These are phyloP conservation scores for Microhierax caerulescens DNA, from an alignment of 2,797 vertebrate species.

Conservation along the genomic window DNA sequence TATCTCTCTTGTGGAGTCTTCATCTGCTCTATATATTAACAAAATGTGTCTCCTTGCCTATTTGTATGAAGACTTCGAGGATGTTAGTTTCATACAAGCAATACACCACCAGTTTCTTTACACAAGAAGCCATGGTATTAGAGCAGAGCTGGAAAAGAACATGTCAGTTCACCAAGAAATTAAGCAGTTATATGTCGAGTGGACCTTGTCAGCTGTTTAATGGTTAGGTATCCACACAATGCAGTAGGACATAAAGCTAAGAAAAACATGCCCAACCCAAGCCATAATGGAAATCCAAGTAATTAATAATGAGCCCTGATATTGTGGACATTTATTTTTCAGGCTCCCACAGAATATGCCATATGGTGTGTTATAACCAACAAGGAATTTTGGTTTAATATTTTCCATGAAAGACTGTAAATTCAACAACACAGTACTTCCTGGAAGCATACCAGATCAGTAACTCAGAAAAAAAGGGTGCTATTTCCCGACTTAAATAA, in stretches of 20 bases:
- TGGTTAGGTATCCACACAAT: not conserved
- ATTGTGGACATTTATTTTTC: not conserved
- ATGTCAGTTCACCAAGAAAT: not conserved
- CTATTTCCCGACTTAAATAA: not conserved
- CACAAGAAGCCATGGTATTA: not conserved
- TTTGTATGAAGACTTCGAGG: not conserved
- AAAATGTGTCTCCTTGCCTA: not conserved
- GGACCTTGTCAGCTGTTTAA: not conserved
- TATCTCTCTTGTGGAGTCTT: not conserved
- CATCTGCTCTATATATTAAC: not conserved
- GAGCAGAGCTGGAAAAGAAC: not conserved
- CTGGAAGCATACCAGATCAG: not conserved
- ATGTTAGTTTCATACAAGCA: not conserved
- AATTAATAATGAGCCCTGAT: not conserved
- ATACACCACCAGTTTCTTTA: not conserved
- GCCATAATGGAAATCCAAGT: not conserved
- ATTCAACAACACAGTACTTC: not conserved
- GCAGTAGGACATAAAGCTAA: not conserved
- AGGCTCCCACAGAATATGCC: not conserved
- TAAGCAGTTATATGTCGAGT: not conserved
- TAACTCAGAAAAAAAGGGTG: not conserved
- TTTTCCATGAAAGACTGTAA: not conserved
- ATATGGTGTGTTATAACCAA: not conserved
- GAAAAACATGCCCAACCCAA: not conserved
- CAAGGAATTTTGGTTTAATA: not conserved